Conservation (phyloP, 1,140 invertebrate species). For the Parasteatoda tepidariorum region DNA sequence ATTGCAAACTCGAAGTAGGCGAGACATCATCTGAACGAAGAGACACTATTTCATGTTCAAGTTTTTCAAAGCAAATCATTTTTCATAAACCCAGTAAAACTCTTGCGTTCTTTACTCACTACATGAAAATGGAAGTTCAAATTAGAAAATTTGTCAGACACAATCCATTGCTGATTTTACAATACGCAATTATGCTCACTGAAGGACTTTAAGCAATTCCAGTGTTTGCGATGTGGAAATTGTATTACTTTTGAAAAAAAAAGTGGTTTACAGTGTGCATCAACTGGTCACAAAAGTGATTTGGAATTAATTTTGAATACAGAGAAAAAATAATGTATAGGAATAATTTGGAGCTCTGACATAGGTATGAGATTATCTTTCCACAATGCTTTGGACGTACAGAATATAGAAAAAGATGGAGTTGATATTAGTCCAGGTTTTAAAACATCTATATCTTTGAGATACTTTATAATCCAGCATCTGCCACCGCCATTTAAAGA, state of each 20-base stretch:
- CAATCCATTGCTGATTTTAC: neutral
- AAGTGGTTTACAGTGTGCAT: no score
- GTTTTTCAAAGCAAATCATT: neutral
- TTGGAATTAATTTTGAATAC: slow-evolving; percentile 1
- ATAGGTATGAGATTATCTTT: slow-evolving; percentile 2
- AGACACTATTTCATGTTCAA: neutral
- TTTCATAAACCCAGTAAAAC: neutral
- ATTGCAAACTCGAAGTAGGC: neutral
- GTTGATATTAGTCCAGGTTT: slow-evolving; percentile 1
- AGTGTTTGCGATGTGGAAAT: slow-evolving; percentile 11
- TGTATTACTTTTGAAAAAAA: slow-evolving; percentile 16
- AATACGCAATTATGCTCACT: neutral
- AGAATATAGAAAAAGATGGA: slow-evolving; percentile 13
- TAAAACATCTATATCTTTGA: slow-evolving; percentile 15
- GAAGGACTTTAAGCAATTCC: neutral
- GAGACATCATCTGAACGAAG: neutral
- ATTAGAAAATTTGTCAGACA: neutral
- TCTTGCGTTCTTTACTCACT: neutral
- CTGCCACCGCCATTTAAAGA: slow-evolving; percentile 27
- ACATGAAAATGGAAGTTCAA: neutral
- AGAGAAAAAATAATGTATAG: neutral
- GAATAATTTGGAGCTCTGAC: neutral
- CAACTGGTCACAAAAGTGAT: neutral
- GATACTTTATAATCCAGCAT: neutral
- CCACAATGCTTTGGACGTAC: slow-evolving; percentile 1